Evolutionary conservation across 2,888 invertebrate species (phyloP), one percentile per base, ranked within the genome.

Genomic region (Pandemis cinnamomeana): DNA sequence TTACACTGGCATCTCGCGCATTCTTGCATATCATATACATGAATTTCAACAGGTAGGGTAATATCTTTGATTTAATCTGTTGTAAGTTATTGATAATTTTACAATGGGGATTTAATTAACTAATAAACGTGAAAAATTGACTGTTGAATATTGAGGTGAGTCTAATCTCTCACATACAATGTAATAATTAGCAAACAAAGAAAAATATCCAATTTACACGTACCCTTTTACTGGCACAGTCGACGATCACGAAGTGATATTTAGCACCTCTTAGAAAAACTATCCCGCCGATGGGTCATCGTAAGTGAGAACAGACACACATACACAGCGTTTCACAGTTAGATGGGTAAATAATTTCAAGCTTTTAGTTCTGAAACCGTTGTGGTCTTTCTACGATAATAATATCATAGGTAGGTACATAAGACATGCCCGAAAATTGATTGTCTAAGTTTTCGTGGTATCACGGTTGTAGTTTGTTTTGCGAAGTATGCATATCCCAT

Each of bases 261-360:
- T 93, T 93, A 93, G 87, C 92, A 92, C 90, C 90, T 90, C 82
- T 83, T 82, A 80, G 82, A 82, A 82, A 85, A 86, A 72, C 74
- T 83, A 83, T 83, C 78, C 82, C 81, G 79, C 80, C 80, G 81
- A 80, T 78, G 81, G 73, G 70, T 80, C 76, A 77, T 77, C 76
- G 79, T 78, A 76, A 67, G 74, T 71, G 74, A 71, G 67, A 74
- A 74, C 41, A 67, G 41, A 74, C 62, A 70, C 74, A 71, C 67
- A 71, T 68, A 41, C 42, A 53, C 44, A 67, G 67, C 44, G 10
- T 63, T 55, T 63, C 58, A 73, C 73, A 60, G 73, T 72, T 72
- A 69, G 63, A 58, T 62, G 48, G 41, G 68, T 72, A 64, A 69
- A 64, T 66, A 70, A 55, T 66, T 70, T 73, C 66, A 55, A 55